phyloP scores from a whole-genome alignment of 2,888 invertebrate genomes.

The Hyposoter dolosus region DNA sequence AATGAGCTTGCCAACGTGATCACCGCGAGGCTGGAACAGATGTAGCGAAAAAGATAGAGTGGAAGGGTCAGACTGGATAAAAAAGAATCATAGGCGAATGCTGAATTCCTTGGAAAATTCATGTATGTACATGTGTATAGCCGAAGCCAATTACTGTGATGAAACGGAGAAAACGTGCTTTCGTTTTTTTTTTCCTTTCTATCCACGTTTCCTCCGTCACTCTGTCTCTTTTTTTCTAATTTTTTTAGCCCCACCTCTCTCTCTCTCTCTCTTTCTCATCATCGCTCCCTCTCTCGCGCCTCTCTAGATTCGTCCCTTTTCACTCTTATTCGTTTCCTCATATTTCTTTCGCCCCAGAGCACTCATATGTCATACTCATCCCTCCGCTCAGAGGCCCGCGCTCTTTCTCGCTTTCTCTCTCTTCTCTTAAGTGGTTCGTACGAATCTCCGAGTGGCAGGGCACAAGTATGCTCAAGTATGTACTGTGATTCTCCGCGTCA shows the following conservation, averaged over 20 bases:
- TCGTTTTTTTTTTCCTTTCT: background rate
- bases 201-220: background rate
- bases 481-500: slow-evolving; percentile 5
- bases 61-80: slow-evolving; percentile 17
- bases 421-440: slow-evolving; percentile 7
- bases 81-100: slow-evolving; percentile 53
- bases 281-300: background rate
- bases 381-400: background rate
- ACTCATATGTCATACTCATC: slow-evolving; percentile 12
- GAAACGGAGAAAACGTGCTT: slow-evolving; percentile 51
- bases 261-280: background rate
- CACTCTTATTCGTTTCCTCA: slow-evolving; percentile 16
- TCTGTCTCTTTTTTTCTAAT: slow-evolving; percentile 7
- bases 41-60: slow-evolving; percentile 25
- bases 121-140: slow-evolving; percentile 2
- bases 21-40: slow-evolving; percentile 23
- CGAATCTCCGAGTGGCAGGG: slow-evolving; percentile 27
- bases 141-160: slow-evolving; percentile 63
- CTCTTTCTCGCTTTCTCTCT: background rate
- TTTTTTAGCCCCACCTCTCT: background rate
- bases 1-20: slow-evolving; percentile 26
- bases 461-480: slow-evolving; percentile 14
- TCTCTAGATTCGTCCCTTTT: background rate
- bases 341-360: slow-evolving; percentile 4
- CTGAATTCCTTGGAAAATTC: slow-evolving; percentile 33